Evolutionary conservation across 2,888 invertebrate species (phyloP), one percentile per base, ranked within the genome.

Genomic region (Caenorhabditis afra): DNA sequence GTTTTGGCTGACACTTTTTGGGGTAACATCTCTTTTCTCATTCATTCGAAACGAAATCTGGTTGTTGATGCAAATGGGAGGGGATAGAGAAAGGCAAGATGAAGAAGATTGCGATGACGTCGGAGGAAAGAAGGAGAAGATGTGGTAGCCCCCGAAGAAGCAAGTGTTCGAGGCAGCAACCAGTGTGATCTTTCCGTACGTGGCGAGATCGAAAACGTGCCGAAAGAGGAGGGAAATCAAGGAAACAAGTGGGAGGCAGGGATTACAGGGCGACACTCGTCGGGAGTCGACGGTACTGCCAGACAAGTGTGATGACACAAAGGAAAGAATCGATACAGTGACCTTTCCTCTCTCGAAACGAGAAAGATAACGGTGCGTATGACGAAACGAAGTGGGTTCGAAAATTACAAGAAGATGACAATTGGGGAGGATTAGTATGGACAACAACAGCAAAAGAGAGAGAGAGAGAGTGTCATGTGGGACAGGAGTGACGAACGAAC

Each of bases 391-490:
- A 23, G 45, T 23, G 35, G 7, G 35, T 35, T 61, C 23, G 18
- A 50, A 22, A 14, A 39, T 22, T 23, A 41, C 20, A 29, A 29
- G 29, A 29, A 7, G 29, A 29, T 29, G 29, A 29, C 29, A 29
- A 5, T 29, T 7, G 29, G 7, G 29, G 29, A 3, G 29, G 29
- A 29, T 47, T 35, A 3, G 29, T n/a, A 37, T 18, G 44, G 18
- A 35, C n/a, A 39, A 66, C 35, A 47, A 57, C 1, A 50, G n/a
- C 8, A 50, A 12, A 68, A 50, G 53, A 18, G 22, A n/a, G n/a
- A n/a, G n/a, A n/a, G n/a, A n/a, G n/a, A n/a, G n/a, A n/a, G 23
- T 55, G 55, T 68, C 68, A 59, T 58, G 58, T 23, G 58, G 49
- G n/a, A n/a, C 49, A 5, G 45, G 41, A 49, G 14, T 41, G 58